Evolutionary conservation across 2,888 invertebrate genomes (phyloP), one percentile per base, ranked within the genome.

Genomic region (Teleogryllus oceanicus): DNA sequence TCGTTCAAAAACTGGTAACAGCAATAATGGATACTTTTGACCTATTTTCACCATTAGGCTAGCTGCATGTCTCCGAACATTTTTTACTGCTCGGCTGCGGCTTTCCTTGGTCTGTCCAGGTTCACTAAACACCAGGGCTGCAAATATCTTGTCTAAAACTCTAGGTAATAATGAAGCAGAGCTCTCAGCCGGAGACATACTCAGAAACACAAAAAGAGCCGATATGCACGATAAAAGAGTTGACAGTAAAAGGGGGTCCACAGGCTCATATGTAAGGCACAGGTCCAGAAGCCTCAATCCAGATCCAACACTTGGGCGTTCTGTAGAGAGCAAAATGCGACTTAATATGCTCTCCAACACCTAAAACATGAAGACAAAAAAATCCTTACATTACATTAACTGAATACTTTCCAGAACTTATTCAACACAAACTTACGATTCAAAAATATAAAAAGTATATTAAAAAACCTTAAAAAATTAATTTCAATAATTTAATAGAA

Each of bases 221-320:
- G 97, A 97, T 83, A 97, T 93, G 87, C 96, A 95, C 0, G 97
- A 97, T n/a, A 98, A 88, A 80, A 96, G 87, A 78, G 94, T 91
- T 0, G 97, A 97, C 49, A 95, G 88, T 79, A 96, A 90, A 82
- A 95, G 89, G 2, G 97, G 94, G 87, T 96, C 94, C 80, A 89
- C 90, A 0, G 95, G 94, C 81, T 93, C 90, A 85, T 93, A 91
- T 50, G 90, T 89, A 80, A 97, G 89, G 85, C 96, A 96, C 83
- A 94, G 89, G 86, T 94, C 93, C 80, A 97, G 88, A 79, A 97
- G 88, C 81, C 91, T 90, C 81, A 96, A 88, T 0, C 96, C 96
- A 49, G 92, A 90, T 79, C 92, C 89, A 18, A 94, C 93, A 80
- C 92, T 90, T 0, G 96, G 95, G 50, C 95, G 90, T 84, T 94